Evolutionary conservation across 2,797 vertebrate species (phyloP).

Genomic region (Gymnothorax javanicus): DNA sequence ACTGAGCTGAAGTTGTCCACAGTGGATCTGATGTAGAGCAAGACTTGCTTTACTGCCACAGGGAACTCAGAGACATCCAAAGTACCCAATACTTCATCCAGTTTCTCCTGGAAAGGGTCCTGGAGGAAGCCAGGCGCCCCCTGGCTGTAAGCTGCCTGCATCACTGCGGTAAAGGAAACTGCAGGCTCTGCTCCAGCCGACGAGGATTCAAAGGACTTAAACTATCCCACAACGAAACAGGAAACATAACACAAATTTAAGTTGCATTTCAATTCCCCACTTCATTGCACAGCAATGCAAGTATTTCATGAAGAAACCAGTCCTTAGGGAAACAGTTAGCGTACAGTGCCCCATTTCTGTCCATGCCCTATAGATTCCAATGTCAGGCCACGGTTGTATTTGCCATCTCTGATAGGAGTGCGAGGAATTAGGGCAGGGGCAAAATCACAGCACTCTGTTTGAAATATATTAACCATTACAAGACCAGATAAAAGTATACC

Average conservation of each 20-base stretch:
- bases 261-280: not conserved
- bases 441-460: not conserved
- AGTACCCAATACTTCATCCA: constrained; percentile 59
- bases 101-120: constrained; percentile 54
- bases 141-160: constrained; percentile 74
- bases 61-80: constrained; percentile 64
- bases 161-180: constrained; percentile 63
- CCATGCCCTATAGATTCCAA: too few relatives aligned
- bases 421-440: too few relatives aligned
- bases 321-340: not conserved
- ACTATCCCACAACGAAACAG: constrained; percentile 59
- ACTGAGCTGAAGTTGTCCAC: constrained; percentile 82
- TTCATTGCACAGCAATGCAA: not conserved
- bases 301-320: not conserved
- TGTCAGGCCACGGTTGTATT: too few relatives aligned
- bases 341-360: too few relatives aligned
- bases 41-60: constrained; percentile 75
- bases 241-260: not conserved
- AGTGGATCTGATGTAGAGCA: constrained; percentile 83
- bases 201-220: constrained; percentile 51
- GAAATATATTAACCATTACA: not conserved
- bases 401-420: too few relatives aligned
- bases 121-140: constrained; percentile 61
- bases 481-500: not conserved
- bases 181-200: constrained; percentile 20